Evolutionary conservation across 2,797 vertebrate genomes (phyloP), one percentile per base, ranked within the genome.

Genomic region (Molossus alvarezi): DNA sequence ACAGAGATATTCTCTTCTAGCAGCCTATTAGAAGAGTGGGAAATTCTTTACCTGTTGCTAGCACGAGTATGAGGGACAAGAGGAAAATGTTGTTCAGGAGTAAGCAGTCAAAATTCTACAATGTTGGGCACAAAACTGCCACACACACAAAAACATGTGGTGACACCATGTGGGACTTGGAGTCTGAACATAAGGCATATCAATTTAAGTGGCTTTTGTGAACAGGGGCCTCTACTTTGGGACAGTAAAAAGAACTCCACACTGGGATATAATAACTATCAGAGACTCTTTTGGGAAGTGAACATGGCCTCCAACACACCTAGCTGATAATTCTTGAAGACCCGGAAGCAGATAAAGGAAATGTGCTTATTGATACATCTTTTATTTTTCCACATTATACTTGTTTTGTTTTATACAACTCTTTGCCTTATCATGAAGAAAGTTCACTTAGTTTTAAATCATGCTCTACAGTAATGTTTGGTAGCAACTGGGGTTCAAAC

Each of bases 381-480:
- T 91, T 48, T 55, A 69, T 45, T 87, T 88, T 65, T 55, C 62
- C 25, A 72, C 29, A 83, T 53, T 90, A 60, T 86, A 12, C 65
- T 33, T 65, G 53, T 33, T 88, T 88, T 60, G 37, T 82, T 87
- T 76, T 81, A 41, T 73, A 57, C 57, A 79, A 62, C 18, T 7
- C 27, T 90, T 57, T 88, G 11, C 20, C 71, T 65, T 83, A 2
- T 72, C 51, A 51, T 17, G n/a, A 69, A 76, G 75, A 60, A 86
- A 58, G 7, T 83, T 67, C 18, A 9, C 81, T 90, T 90, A 80
- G 41, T 77, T 82, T 91, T 60, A 92, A 76, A 84, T 62, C 5
- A 10, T 73, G 7, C 79, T 92, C 60, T 94, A 57, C 29, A 83
- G 29, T 77, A 72, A 79, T 88, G n/a, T 84, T 94, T 88, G 37